A percentile compares a stretch with the other conserved stretches of the same genome.
Evolutionary conservation across 2,113 vertebrate genomes (phyloP).

Genomic region (Lasiurus borealis): DNA sequence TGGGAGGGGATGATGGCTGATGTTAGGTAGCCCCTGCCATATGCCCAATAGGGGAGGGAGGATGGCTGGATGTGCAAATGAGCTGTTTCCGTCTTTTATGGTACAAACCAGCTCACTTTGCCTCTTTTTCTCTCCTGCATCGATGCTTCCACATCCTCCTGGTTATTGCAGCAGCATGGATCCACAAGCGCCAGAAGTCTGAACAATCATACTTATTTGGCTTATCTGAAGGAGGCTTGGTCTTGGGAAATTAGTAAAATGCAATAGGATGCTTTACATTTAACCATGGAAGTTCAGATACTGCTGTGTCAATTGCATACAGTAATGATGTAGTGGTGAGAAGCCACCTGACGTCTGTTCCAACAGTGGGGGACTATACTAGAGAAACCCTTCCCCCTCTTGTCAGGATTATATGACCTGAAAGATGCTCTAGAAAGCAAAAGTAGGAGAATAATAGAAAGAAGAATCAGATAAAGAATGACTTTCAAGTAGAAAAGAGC

Average conservation of each 20-base stretch:
- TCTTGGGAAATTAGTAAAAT: conserved; percentile 66
- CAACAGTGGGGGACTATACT: not conserved
- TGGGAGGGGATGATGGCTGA: not conserved
- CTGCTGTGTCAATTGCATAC: not conserved
- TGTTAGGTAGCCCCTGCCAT: not conserved
- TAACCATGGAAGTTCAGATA: not conserved
- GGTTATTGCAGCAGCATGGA: not conserved
- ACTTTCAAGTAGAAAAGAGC: conserved; percentile 26
- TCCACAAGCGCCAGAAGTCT: not conserved
- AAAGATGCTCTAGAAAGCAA: conserved; percentile 45
- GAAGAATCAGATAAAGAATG: conserved; percentile 35
- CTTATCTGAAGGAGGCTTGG: not conserved
- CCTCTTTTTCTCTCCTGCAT: not conserved
- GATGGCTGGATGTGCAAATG: not conserved
- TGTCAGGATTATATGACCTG: not conserved
- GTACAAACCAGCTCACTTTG: not conserved
- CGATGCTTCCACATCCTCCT: not conserved
- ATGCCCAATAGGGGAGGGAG: not conserved
- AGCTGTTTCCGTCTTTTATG: not conserved
- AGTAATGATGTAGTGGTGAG: not conserved
- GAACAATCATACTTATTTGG: conserved; percentile 6
- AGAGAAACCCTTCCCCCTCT: not conserved
- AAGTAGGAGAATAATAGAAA: not conserved
- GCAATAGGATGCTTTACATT: conserved; percentile 12
- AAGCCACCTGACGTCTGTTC: not conserved